A percentile compares a stretch with the other conserved stretches of the same genome.
These are phyloP conservation scores for Hylaea fasciaria DNA, from an alignment of 2,888 invertebrate genomes.

Conservation along the genomic window DNA sequence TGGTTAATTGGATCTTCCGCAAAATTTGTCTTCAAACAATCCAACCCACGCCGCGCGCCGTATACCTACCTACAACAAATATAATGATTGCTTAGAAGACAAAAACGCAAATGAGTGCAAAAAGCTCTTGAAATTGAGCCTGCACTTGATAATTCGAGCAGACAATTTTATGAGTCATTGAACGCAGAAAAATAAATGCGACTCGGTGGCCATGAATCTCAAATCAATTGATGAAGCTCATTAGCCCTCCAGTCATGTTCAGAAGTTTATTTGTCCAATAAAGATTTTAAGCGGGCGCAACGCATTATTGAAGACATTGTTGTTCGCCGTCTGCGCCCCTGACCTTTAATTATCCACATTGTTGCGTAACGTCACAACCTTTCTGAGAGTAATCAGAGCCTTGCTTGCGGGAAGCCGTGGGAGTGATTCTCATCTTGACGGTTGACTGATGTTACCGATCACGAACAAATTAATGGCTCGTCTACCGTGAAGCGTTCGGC, in stretches of 20 bases:
- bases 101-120: slow-evolving; percentile 53
- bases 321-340: slow-evolving; percentile 49
- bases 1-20: slow-evolving; percentile 43
- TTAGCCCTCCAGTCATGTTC: slow-evolving; percentile 54
- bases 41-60: slow-evolving; percentile 45
- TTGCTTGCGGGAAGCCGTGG: slow-evolving; percentile 68
- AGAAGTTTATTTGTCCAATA: slow-evolving; percentile 46
- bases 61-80: slow-evolving; percentile 54
- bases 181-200: slow-evolving; percentile 51
- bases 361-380: slow-evolving; percentile 57
- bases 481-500: slow-evolving; percentile 58
- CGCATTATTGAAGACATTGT: slow-evolving; percentile 47
- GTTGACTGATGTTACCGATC: slow-evolving; percentile 80
- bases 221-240: slow-evolving; percentile 50
- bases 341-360: slow-evolving; percentile 62
- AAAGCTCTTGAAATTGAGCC: slow-evolving; percentile 58
- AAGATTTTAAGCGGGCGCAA: slow-evolving; percentile 44
- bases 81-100: slow-evolving; percentile 48
- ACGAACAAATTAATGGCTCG: slow-evolving; percentile 70
- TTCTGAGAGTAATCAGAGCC: slow-evolving; percentile 57
- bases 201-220: slow-evolving; percentile 35
- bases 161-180: slow-evolving; percentile 64
- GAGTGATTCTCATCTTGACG: slow-evolving; percentile 67
- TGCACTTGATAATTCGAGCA: slow-evolving; percentile 65
- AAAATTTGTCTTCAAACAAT: slow-evolving; percentile 47